These are phyloP conservation scores for Diarsia mendica DNA, from an alignment of 2,888 invertebrate genomes.

Conservation along the genomic window DNA sequence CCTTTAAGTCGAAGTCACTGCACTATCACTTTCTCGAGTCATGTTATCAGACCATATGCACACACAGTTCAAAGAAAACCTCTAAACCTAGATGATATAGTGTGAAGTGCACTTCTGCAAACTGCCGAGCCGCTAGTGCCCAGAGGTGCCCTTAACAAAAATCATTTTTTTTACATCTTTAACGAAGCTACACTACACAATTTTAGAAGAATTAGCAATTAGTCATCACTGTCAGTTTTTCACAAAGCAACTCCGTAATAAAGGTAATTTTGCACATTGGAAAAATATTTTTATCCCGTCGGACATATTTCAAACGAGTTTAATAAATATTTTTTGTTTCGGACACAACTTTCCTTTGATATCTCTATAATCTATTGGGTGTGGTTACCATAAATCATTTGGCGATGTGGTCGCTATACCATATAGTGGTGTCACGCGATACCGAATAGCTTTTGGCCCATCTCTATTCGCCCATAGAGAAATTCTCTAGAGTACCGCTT, in stretches of 20 bases:
- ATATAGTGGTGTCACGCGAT: conserved; percentile 40
- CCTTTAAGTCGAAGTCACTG: not conserved
- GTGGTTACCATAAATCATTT: conserved; percentile 38
- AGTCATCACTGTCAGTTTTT: not conserved
- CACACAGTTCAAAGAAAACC: conserved; percentile 51
- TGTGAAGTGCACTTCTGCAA: conserved; percentile 13
- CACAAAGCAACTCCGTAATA: not conserved
- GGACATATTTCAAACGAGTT: conserved; percentile 39
- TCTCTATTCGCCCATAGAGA: conserved; percentile 31
- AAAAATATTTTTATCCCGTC: conserved; percentile 1
- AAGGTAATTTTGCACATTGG: not conserved
- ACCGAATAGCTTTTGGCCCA: conserved; percentile 26
- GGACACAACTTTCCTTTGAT: conserved; percentile 24
- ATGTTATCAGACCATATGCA: conserved; percentile 42
- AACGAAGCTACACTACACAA: not conserved
- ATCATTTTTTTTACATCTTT: too few species aligned
- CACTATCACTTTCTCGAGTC: conserved; percentile 36
- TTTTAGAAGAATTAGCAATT: not conserved
- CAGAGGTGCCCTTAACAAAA: too few species aligned
- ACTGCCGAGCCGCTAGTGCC: too few species aligned
- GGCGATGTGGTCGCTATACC: conserved; percentile 20
- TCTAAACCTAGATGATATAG: conserved; percentile 56
- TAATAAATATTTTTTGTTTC: conserved; percentile 30
- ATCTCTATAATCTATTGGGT: conserved; percentile 25
- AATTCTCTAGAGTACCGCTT: conserved; percentile 42